Conservation (phyloP, 2,797 vertebrate genomes). For the Dermochelys coriacea region DNA sequence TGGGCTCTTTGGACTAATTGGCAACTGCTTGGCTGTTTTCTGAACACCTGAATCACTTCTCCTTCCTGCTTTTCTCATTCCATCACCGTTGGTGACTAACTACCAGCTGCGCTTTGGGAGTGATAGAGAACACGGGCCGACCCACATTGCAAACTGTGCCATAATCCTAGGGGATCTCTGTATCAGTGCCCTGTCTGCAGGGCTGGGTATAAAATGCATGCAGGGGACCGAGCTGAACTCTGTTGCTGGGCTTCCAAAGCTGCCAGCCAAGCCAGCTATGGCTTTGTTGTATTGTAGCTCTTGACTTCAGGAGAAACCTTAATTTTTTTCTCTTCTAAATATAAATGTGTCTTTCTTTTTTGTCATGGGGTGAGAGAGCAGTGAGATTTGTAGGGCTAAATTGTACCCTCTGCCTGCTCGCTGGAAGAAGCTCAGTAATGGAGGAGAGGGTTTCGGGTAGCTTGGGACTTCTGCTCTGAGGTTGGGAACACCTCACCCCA, state of each 20-base stretch:
- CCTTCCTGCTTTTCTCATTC: slow-evolving; percentile 34
- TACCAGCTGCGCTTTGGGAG: rapidly evolving
- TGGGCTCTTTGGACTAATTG: slow-evolving; percentile 59
- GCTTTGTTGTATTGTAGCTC: too few species aligned
- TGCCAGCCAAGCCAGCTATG: too few species aligned
- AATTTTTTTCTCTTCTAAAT: not conserved
- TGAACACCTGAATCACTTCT: slow-evolving; percentile 45
- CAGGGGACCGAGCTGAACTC: not conserved
- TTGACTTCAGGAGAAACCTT: too few species aligned
- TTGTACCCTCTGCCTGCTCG: too few species aligned
- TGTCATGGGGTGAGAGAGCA: not conserved
- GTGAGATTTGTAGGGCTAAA: rapidly evolving
- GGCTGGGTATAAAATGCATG: rapidly evolving
- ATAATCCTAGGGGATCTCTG: rapidly evolving
- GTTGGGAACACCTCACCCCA: not conserved
- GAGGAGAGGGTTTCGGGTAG: not conserved
- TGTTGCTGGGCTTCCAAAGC: not conserved
- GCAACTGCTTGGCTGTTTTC: not conserved
- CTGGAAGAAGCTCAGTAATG: too few species aligned
- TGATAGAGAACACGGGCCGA: not conserved
- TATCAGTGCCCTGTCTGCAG: not conserved
- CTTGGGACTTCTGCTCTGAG: not conserved
- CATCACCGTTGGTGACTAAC: slow-evolving; percentile 18
- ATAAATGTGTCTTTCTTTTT: not conserved
- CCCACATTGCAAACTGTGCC: not conserved